phyloP scores from a whole-genome alignment of 2,888 invertebrate genomes.

The Heliothis peltigera region DNA sequence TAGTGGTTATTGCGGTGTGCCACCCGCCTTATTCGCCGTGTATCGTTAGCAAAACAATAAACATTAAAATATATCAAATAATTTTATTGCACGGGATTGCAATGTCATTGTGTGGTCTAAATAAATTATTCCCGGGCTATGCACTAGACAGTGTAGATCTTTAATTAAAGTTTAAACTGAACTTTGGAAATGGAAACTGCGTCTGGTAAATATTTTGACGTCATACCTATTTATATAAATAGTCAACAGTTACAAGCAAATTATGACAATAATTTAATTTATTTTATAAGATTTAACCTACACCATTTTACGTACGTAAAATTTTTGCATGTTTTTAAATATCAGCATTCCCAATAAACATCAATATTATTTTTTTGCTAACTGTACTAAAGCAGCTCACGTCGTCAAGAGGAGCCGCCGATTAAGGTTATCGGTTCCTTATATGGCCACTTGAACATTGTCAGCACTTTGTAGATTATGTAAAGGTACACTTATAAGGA shows the following conservation, averaged over 20 bases:
- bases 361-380: constrained; percentile 22
- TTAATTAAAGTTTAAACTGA: neutral
- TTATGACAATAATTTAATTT: no score
- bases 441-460: constrained; percentile 60
- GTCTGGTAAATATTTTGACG: no score
- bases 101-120: constrained; percentile 11
- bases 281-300: no score
- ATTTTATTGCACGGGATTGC: constrained; percentile 12
- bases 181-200: no score
- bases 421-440: constrained; percentile 65
- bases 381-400: constrained; percentile 40
- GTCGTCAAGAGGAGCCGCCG: constrained; percentile 53
- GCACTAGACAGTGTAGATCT: neutral
- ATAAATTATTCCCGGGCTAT: neutral
- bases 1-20: constrained; percentile 63
- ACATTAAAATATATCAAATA: constrained; percentile 32
- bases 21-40: constrained; percentile 55
- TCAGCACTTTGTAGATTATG: constrained; percentile 56
- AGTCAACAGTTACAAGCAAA: no score
- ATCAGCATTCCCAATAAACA: neutral
- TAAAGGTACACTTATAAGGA: constrained; percentile 30
- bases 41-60: constrained; percentile 55
- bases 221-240: no score
- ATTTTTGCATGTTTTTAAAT: neutral
- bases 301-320: no score